Evolutionary conservation across 2,113 vertebrate species (phyloP).

Genomic region (Phaethornis superciliosus): DNA sequence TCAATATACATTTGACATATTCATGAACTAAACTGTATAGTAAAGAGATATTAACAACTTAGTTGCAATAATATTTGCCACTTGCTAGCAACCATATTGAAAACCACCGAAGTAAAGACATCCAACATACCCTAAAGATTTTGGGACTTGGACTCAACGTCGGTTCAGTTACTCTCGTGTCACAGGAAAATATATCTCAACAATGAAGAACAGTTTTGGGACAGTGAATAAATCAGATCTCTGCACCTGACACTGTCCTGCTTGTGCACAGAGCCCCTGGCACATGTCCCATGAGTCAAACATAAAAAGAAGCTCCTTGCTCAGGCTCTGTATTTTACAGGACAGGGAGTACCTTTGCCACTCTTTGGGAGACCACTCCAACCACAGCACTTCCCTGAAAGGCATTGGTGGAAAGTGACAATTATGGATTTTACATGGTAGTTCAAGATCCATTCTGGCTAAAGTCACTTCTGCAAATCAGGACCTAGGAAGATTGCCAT

Average conservation of each 20-base stretch:
- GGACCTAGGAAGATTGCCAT: neutral
- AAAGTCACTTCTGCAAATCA: neutral
- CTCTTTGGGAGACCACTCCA: neutral
- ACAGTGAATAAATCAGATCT: neutral
- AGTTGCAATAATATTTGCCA: neutral
- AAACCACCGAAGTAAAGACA: neutral
- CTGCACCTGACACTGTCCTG: rapidly evolving
- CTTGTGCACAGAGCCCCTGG: neutral
- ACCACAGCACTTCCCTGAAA: neutral
- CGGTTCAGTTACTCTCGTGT: neutral
- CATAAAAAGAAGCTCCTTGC: neutral
- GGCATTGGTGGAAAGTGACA: neutral
- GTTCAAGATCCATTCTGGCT: neutral
- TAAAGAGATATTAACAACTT: neutral
- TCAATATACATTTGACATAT: neutral
- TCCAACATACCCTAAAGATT: neutral
- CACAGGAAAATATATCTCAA: neutral
- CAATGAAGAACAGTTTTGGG: neutral
- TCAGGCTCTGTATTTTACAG: neutral
- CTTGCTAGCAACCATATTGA: neutral
- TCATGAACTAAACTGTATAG: neutral
- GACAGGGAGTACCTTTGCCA: neutral
- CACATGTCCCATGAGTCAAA: rapidly evolving
- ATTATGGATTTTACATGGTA: neutral
- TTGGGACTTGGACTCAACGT: neutral